A percentile compares a stretch with the other conserved stretches of the same genome.
Evolutionary conservation across 2,113 vertebrate genomes (phyloP).

Genomic region (Gila orcuttii): DNA sequence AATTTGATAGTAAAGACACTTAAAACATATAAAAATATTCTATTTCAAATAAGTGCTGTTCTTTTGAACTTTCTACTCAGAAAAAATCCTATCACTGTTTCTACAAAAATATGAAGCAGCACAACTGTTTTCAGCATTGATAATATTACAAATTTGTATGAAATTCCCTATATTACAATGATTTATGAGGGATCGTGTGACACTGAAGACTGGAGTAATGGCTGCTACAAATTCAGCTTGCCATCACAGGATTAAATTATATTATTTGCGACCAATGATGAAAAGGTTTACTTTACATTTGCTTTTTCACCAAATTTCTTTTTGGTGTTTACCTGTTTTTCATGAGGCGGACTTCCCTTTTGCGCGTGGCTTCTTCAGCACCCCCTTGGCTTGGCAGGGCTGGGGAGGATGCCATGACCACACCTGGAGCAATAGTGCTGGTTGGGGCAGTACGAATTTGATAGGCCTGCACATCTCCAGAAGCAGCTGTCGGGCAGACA

Average conservation of each 20-base stretch:
- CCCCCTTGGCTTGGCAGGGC: slow-evolving; percentile 84
- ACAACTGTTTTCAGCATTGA: background rate
- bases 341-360: slow-evolving; percentile 97
- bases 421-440: slow-evolving; percentile 90
- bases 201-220: background rate
- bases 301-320: background rate
- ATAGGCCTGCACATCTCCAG: slow-evolving; percentile 97
- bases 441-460: slow-evolving; percentile 95
- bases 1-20: background rate
- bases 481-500: slow-evolving; percentile 79
- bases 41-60: background rate
- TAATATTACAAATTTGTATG: background rate
- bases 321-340: slow-evolving; percentile 87
- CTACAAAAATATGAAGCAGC: background rate
- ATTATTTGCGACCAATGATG: background rate
- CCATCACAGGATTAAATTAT: background rate
- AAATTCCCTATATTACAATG: background rate
- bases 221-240: background rate
- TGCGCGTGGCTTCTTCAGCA: slow-evolving; percentile 92
- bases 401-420: slow-evolving; percentile 95
- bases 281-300: background rate
- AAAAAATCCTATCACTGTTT: too few relatives aligned
- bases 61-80: background rate
- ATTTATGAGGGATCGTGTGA: background rate
- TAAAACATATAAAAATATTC: background rate